phyloP scores from a whole-genome alignment of 2,888 invertebrate genomes.

The Drosophila mimetica region DNA sequence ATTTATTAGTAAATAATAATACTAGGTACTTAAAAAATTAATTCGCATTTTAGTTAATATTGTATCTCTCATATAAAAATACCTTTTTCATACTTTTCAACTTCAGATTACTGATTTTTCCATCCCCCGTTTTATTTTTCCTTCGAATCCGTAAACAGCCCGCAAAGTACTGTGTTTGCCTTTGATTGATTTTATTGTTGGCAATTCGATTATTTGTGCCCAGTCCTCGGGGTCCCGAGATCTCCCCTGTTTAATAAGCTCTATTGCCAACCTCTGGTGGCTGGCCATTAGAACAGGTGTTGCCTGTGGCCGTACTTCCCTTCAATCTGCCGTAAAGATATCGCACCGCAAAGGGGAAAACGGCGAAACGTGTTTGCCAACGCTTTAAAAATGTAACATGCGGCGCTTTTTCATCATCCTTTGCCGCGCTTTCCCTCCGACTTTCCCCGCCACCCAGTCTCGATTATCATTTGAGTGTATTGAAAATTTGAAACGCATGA shows the following conservation, averaged over 20 bases:
- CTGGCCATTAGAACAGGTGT: constrained; percentile 52
- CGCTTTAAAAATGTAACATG: constrained; percentile 69
- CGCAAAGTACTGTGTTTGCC: neutral
- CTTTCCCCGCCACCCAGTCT: neutral
- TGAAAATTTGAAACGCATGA: constrained; percentile 77
- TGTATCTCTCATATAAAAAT: no score
- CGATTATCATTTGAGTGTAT: constrained; percentile 66
- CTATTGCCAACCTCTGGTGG: constrained; percentile 1
- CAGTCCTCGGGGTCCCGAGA: neutral
- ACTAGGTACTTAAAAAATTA: no score
- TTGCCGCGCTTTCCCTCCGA: constrained; percentile 7
- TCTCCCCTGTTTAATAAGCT: constrained; percentile 23
- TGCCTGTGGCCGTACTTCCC: constrained; percentile 44
- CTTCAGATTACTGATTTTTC: no score
- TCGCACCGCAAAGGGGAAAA: constrained; percentile 16
- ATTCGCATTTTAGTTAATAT: no score
- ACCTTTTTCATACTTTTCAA: no score
- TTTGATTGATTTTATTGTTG: constrained; percentile 18
- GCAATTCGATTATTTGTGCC: constrained; percentile 5
- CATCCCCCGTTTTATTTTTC: neutral
- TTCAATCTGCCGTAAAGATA: constrained; percentile 60
- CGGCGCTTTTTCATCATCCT: constrained; percentile 64
- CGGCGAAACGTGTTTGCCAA: constrained; percentile 47
- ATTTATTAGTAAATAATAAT: no score
- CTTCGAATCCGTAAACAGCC: constrained; percentile 1